Conservation (phyloP, 2,888 invertebrate species). For the Macaria notata region DNA sequence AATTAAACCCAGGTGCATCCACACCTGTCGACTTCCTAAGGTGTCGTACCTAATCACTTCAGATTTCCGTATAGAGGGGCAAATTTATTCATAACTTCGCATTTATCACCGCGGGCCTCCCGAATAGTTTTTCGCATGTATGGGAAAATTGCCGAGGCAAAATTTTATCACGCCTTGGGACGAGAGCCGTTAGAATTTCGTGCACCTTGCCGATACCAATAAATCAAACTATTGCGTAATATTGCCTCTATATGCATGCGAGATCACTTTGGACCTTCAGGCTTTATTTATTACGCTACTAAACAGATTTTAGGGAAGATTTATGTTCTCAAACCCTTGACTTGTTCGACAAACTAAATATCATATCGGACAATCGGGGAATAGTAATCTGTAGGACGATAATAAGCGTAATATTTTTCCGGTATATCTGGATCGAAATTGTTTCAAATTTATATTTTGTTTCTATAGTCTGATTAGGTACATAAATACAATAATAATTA, state of each 20-base stretch:
- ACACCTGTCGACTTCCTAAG: slow-evolving; percentile 60
- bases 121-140: slow-evolving; percentile 72
- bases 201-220: slow-evolving; percentile 78
- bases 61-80: slow-evolving; percentile 63
- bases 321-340: slow-evolving; percentile 51
- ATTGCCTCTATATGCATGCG: slow-evolving; percentile 75
- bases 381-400: slow-evolving; percentile 3
- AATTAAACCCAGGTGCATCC: slow-evolving; percentile 42
- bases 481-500: too few species aligned
- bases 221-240: slow-evolving; percentile 80
- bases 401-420: too few species aligned
- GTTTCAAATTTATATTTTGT: too few species aligned
- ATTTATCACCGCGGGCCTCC: slow-evolving; percentile 71
- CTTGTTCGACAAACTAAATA: slow-evolving; percentile 40
- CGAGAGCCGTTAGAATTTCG: slow-evolving; percentile 66
- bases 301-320: slow-evolving; percentile 70
- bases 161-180: slow-evolving; percentile 69
- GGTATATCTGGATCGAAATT: too few species aligned
- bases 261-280: slow-evolving; percentile 58
- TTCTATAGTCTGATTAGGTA: too few species aligned
- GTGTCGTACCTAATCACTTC: slow-evolving; percentile 71
- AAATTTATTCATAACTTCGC: slow-evolving; percentile 78
- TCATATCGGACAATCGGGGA: slow-evolving; percentile 32
- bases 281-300: slow-evolving; percentile 71
- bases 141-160: slow-evolving; percentile 69